A percentile compares a stretch with the other conserved stretches of the same genome.
phyloP scores from a whole-genome alignment of 2,888 invertebrate genomes.

The Anarsia innoxiella region DNA sequence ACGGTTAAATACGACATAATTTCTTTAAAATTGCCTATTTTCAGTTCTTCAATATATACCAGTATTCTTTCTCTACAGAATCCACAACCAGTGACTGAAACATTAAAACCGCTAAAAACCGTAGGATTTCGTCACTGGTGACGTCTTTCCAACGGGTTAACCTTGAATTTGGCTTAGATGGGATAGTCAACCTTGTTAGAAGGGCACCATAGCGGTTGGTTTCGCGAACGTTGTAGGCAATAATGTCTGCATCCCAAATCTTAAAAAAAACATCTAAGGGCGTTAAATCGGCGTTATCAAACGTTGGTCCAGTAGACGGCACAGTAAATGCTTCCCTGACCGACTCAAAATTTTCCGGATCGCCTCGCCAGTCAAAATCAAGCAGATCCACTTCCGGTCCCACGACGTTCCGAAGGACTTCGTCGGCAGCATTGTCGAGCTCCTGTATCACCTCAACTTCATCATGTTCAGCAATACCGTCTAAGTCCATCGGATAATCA shows the following conservation, averaged over 20 bases:
- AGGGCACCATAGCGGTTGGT: constrained; percentile 10
- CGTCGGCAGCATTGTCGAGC: constrained; percentile 7
- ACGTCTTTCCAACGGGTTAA: constrained; percentile 11
- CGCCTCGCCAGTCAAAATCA: constrained; percentile 13
- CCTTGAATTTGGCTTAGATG: constrained; percentile 3
- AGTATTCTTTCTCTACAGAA: constrained; percentile 15
- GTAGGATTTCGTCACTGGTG: constrained; percentile 7
- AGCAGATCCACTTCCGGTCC: constrained; percentile 6
- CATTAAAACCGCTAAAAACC: constrained; percentile 11
- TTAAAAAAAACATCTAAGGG: constrained; percentile 9
- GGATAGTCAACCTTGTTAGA: background rate
- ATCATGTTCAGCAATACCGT: background rate
- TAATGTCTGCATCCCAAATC: constrained; percentile 12
- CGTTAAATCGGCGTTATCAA: constrained; percentile 6
- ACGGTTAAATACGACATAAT: constrained; percentile 14
- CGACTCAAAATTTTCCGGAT: constrained; percentile 7
- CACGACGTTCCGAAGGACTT: constrained; percentile 7
- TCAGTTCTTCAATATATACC: constrained; percentile 12
- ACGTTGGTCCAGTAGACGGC: constrained; percentile 10
- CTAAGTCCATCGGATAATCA: constrained; percentile 1
- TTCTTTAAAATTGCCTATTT: constrained; percentile 6
- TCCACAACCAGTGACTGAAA: constrained; percentile 11
- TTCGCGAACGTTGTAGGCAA: constrained; percentile 10
- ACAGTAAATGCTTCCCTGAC: constrained; percentile 12
- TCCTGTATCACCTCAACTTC: constrained; percentile 5